Percentiles rank a stretch among this genome's conserved stretches.
Evolutionary conservation across 2,113 vertebrate genomes (phyloP).

Genomic region (Rhipidura dahli): DNA sequence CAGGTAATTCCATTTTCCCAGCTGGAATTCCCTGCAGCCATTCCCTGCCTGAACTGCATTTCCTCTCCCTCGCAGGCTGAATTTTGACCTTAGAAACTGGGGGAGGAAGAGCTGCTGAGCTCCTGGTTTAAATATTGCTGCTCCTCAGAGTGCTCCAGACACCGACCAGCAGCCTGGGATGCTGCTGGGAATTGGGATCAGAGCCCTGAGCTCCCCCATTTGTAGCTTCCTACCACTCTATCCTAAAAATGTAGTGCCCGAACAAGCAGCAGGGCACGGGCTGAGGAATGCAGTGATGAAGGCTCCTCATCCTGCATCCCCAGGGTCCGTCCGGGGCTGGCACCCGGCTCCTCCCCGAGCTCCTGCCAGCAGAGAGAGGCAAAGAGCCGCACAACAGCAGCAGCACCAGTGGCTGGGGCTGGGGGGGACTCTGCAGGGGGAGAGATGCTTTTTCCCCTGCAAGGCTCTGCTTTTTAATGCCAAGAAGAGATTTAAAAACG

Average conservation of each 20-base stretch:
- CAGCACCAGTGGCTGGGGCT: not conserved
- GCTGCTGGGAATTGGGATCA: not conserved
- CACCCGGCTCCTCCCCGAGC: not conserved
- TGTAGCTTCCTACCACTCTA: not conserved
- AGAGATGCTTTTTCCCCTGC: rapidly evolving
- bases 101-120: not conserved
- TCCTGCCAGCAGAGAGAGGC: conserved; percentile 54
- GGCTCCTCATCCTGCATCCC: not conserved
- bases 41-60: rapidly evolving
- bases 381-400: conserved; percentile 13
- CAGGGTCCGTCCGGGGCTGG: not conserved
- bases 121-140: not conserved
- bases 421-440: not conserved
- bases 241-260: not conserved
- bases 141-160: not conserved
- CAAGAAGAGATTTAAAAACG: not conserved
- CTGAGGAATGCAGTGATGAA: rapidly evolving
- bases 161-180: not conserved
- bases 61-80: not conserved
- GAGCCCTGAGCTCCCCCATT: not conserved
- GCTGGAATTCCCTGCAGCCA: not conserved
- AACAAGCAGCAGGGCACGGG: rapidly evolving
- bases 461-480: not conserved
- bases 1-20: not conserved
- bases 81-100: not conserved